Base-by-base conservation (phyloP, 1,140 invertebrate genomes). In the Tribolium castaneum region DNA sequence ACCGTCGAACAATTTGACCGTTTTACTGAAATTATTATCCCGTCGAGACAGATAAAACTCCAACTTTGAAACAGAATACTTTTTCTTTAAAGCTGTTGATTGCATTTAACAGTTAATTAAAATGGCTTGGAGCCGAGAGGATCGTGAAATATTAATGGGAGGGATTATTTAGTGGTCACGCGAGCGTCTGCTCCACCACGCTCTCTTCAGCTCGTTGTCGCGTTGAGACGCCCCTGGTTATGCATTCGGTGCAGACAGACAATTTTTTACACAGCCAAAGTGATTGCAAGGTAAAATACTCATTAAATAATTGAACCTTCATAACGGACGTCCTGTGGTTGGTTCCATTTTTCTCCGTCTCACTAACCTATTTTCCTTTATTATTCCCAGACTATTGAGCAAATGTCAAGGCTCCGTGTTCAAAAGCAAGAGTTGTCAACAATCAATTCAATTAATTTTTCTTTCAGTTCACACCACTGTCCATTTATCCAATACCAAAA, bases 71-170 rank as follows among this genome's bases (percentile, higher is more conserved):
- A 66, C 59, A 66, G 59, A 35, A 66, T 66, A 66, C 59, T 72
- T 72, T 72, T 72, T 51, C 70, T 72, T 72, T 19, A 72, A 22
- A 72, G 45, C 70, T 72, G 70, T 72, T 72, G 70, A 72, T 72
- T 72, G 70, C 71, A 74, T 74, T 74, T 74, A 74, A 74, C 71
- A 52, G 71, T 74, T 74, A 74, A 74, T 74, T 74, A 74, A 74
- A 74, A 74, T 74, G 51, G 71, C 50, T 74, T 34, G 50, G 30
- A 74, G 45, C 50, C 49, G 49, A 35, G 51, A 74, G 45, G 50
- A 52, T 54, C 49, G 71, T 74, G 50, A 74, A 74, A 74, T 74
- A 74, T 74, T 74, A 74, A 74, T 74, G 50, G 71, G 50, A 74
- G 71, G 49, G 49, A 52, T 52, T 74, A 74, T 74, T 74, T 74